Conservation (phyloP, 2,888 invertebrate genomes). For the Melangyna quadrimaculata region DNA sequence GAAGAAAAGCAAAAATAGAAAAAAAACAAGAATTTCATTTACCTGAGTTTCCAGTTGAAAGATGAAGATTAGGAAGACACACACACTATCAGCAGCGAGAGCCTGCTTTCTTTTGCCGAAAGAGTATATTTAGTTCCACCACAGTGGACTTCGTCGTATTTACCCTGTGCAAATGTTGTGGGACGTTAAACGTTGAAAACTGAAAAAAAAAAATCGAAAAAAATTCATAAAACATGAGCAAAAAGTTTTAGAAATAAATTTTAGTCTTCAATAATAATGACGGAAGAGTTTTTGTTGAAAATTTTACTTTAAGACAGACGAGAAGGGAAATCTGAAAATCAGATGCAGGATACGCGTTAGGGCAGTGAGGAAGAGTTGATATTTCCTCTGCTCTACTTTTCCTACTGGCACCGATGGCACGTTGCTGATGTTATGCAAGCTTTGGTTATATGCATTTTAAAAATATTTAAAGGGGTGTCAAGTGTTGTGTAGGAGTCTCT, state of each 20-base stretch:
- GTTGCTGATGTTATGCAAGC: constrained; percentile 15
- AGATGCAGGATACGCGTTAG: constrained; percentile 14
- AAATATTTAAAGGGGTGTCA: not conserved
- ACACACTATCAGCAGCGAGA: constrained; percentile 16
- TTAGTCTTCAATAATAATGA: constrained; percentile 29
- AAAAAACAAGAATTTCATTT: constrained; percentile 33
- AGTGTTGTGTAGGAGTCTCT: not conserved
- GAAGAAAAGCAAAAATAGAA: not conserved
- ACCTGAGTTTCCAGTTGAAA: constrained; percentile 54
- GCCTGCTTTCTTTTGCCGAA: not conserved
- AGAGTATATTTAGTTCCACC: constrained; percentile 1
- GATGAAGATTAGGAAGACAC: constrained; percentile 16
- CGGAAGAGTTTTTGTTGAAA: not conserved
- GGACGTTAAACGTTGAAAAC: constrained; percentile 16
- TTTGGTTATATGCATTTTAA: constrained; percentile 17
- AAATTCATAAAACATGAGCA: not conserved
- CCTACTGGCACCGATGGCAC: not conserved
- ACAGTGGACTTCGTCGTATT: constrained; percentile 4
- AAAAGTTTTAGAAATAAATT: constrained; percentile 13
- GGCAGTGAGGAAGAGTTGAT: not conserved
- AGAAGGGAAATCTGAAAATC: not conserved
- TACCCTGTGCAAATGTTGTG: constrained; percentile 28
- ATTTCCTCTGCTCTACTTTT: constrained; percentile 10
- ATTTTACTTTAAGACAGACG: not conserved
- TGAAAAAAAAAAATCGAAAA: constrained; percentile 6